A percentile compares a stretch with the other conserved stretches of the same genome.
Conservation (phyloP, 2,888 invertebrate species). For the Phalangium opilio region DNA sequence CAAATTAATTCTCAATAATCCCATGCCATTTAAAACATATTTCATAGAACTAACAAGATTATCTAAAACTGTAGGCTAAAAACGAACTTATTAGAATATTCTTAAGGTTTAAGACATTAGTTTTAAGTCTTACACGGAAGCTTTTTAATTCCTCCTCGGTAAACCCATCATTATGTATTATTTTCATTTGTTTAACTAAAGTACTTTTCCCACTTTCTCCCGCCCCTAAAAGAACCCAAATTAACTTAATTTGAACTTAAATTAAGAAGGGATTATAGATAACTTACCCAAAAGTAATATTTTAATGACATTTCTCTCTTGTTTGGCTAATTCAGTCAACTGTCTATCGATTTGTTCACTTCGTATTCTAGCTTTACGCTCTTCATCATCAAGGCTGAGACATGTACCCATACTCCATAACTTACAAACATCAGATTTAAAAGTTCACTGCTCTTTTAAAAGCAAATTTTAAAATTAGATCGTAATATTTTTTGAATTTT, state of each 20-base stretch:
- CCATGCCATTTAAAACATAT: conserved; percentile 49
- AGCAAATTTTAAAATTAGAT: no score
- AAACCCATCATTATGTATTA: conserved; percentile 50
- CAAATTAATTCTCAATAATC: conserved; percentile 44
- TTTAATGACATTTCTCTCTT: conserved; percentile 45
- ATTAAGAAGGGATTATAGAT: conserved; percentile 14
- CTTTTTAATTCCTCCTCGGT: conserved; percentile 43
- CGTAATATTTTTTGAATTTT: no score
- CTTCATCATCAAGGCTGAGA: conserved; percentile 16
- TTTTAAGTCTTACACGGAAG: conserved; percentile 31
- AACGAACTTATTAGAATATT: conserved; percentile 5
- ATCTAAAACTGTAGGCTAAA: conserved; percentile 45
- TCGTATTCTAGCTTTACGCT: conserved; percentile 36
- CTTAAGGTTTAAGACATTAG: not conserved
- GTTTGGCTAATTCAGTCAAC: conserved; percentile 41
- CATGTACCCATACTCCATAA: conserved; percentile 19
- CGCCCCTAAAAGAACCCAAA: conserved; percentile 33
- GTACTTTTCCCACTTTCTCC: conserved; percentile 53
- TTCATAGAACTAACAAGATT: conserved; percentile 50
- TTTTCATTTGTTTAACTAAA: conserved; percentile 52
- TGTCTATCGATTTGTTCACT: conserved; percentile 46
- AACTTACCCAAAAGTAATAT: conserved; percentile 42
- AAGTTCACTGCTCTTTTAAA: no score
- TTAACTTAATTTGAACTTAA: not conserved
- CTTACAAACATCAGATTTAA: conserved; percentile 1